Percentiles rank a stretch among this genome's conserved stretches.
Evolutionary conservation across 2,888 invertebrate species (phyloP).

Genomic region (Aspidiotus destructor): DNA sequence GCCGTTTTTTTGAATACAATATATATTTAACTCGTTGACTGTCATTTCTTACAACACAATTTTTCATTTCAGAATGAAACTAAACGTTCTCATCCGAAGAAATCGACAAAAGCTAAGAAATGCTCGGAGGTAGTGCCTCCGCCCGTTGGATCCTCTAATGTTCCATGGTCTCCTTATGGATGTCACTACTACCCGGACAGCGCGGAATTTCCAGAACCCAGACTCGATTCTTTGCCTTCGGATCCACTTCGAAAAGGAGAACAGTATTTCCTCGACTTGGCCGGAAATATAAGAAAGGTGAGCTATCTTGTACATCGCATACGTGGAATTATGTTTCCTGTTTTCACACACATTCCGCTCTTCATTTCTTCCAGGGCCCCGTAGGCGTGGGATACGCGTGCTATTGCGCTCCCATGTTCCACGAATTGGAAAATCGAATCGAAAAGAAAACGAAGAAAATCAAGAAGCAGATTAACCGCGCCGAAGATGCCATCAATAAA

Average conservation of each 20-base stretch:
- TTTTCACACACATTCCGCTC: not conserved
- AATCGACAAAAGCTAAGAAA: too few species aligned
- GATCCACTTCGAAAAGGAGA: slow-evolving; percentile 79
- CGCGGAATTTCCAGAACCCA: slow-evolving; percentile 73
- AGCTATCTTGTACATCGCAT: slow-evolving; percentile 5
- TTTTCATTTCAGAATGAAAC: too few species aligned
- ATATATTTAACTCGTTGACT: too few species aligned
- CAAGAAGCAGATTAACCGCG: slow-evolving; percentile 65
- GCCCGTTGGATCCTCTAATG: not conserved
- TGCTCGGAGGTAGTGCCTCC: too few species aligned
- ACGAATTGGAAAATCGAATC: slow-evolving; percentile 73
- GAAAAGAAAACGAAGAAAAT: slow-evolving; percentile 71
- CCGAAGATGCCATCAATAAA: slow-evolving; percentile 67
- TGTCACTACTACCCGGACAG: slow-evolving; percentile 84
- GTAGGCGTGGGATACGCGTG: slow-evolving; percentile 88
- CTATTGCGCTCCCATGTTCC: slow-evolving; percentile 84
- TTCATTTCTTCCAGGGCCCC: slow-evolving; percentile 53
- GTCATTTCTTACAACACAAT: too few species aligned
- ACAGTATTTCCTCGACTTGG: slow-evolving; percentile 88
- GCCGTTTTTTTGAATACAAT: not conserved
- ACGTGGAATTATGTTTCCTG: not conserved
- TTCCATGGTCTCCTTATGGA: slow-evolving; percentile 75
- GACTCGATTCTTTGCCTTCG: slow-evolving; percentile 72
- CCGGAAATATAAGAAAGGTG: slow-evolving; percentile 83
- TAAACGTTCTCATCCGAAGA: too few species aligned